Evolutionary conservation across 1,140 invertebrate species (phyloP).

Genomic region (Branchinecta lindahli): DNA sequence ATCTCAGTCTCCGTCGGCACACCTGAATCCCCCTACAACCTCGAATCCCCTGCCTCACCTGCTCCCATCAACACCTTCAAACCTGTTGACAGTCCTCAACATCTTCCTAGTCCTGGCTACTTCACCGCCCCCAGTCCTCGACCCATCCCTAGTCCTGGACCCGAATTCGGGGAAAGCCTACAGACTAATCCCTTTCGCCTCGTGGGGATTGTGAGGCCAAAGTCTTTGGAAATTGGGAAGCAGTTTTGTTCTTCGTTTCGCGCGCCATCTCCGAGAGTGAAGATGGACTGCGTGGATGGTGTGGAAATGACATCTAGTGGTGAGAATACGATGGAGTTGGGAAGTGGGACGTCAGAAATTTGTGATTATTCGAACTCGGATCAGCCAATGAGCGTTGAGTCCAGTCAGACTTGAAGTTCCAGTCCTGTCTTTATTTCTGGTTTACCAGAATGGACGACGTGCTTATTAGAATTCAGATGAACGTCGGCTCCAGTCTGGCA

Average conservation of each 20-base stretch:
- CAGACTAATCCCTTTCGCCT: background rate
- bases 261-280: conserved; percentile 3
- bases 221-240: conserved; percentile 1
- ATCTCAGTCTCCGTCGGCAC: background rate
- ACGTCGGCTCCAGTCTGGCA: too few species aligned
- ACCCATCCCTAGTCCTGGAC: background rate
- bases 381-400: background rate
- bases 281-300: background rate
- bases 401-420: background rate
- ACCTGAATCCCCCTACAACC: background rate
- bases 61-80: background rate
- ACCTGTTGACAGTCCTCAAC: background rate
- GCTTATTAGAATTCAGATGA: too few species aligned
- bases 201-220: background rate
- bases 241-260: conserved; percentile 1
- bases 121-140: background rate
- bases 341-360: background rate
- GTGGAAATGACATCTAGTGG: background rate
- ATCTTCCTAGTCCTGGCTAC: background rate
- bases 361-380: background rate
- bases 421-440: too few species aligned
- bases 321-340: background rate
- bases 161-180: background rate
- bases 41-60: conserved; percentile 1
- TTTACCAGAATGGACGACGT: too few species aligned